Conservation (phyloP, 2,888 invertebrate species). For the Campoletis raptor region DNA sequence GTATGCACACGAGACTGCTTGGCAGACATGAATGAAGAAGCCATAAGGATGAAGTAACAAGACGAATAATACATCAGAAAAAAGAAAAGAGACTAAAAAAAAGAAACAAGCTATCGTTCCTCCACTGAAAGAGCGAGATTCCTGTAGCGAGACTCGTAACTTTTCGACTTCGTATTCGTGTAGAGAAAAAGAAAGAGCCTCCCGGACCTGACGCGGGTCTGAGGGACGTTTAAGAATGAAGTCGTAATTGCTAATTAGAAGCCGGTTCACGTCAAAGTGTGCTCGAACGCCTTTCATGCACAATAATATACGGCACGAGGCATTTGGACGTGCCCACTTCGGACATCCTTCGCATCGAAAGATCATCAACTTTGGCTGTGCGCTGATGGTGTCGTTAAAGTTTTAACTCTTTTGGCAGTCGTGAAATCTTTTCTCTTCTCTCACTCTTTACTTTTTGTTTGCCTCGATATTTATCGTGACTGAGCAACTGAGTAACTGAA, state of each 20-base stretch:
- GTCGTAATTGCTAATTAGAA: constrained; percentile 66
- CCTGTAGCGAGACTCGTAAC: constrained; percentile 38
- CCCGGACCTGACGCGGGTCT: constrained; percentile 25
- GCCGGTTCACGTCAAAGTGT: constrained; percentile 63
- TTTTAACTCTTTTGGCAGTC: constrained; percentile 47
- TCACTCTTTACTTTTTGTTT: constrained; percentile 35
- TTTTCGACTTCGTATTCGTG: constrained; percentile 31
- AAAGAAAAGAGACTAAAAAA: constrained; percentile 29
- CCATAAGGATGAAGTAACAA: constrained; percentile 43
- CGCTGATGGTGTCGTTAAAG: constrained; percentile 51
- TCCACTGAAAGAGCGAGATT: constrained; percentile 28
- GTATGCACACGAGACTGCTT: not conserved
- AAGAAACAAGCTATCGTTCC: constrained; percentile 22
- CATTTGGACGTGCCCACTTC: constrained; percentile 13
- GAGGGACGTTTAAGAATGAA: constrained; percentile 61
- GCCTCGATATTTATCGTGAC: not conserved
- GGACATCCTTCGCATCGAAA: constrained; percentile 39
- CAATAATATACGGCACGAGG: constrained; percentile 57
- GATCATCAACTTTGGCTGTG: constrained; percentile 55
- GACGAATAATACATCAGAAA: constrained; percentile 23
- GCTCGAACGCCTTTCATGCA: constrained; percentile 39
- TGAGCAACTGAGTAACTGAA: not conserved
- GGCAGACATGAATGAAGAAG: constrained; percentile 19
- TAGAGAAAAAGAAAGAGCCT: constrained; percentile 36
- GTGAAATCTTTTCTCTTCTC: constrained; percentile 34